phyloP scores from a whole-genome alignment of 2,113 vertebrate genomes.

The Gallinago undulata region DNA sequence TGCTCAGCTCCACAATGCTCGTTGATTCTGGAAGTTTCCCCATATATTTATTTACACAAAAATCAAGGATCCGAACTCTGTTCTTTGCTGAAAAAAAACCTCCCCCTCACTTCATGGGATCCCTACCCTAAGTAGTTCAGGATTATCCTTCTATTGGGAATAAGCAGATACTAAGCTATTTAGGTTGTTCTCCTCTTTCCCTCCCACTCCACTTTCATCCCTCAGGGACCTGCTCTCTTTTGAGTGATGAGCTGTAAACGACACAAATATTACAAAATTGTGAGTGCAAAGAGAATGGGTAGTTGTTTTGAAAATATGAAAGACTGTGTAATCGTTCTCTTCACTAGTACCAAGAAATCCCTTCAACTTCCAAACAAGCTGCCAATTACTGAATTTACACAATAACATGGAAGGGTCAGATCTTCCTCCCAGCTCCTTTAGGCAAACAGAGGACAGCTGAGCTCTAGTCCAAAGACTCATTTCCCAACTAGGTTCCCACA shows the following conservation, averaged over 20 bases:
- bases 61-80: background rate
- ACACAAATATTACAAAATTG: background rate
- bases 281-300: background rate
- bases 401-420: background rate
- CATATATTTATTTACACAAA: background rate
- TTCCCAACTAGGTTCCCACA: background rate
- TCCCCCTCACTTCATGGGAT: background rate
- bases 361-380: background rate
- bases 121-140: background rate
- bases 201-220: background rate
- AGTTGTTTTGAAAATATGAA: conserved; percentile 8
- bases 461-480: background rate
- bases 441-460: background rate
- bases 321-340: background rate
- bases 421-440: background rate
- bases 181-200: background rate
- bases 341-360: background rate
- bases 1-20: background rate
- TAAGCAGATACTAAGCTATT: background rate
- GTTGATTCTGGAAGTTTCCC: background rate
- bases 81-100: background rate
- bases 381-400: background rate
- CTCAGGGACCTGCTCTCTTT: background rate
- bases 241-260: background rate
- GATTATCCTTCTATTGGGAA: background rate